Evolutionary conservation across 2,113 vertebrate species (phyloP).

Genomic region (Mirza zaza): DNA sequence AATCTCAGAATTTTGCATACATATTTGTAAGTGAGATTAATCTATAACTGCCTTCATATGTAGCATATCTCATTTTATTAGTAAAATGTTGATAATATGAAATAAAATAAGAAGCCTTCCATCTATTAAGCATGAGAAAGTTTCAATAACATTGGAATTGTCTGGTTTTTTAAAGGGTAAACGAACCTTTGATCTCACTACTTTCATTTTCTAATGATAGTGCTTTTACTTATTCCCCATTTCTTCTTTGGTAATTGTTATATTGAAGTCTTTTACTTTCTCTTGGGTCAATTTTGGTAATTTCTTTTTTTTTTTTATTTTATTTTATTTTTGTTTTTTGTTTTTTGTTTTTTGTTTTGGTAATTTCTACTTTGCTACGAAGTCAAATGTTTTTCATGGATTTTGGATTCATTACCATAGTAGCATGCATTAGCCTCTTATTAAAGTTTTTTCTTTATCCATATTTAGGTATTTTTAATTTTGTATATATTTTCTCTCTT

Average conservation of each 20-base stretch:
- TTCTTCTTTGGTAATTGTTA: background rate
- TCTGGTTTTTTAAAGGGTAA: background rate
- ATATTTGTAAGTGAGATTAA: background rate
- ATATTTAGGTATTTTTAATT: background rate
- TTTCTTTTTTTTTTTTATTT: too few species aligned
- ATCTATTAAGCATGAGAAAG: background rate
- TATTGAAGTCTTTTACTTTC: background rate
- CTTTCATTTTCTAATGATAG: background rate
- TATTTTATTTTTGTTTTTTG: too few species aligned
- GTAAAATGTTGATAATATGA: background rate
- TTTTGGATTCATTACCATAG: background rate
- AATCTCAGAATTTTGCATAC: background rate
- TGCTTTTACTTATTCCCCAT: background rate
- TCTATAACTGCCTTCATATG: background rate
- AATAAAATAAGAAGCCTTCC: background rate
- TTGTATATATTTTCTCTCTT: background rate
- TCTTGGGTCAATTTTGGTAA: background rate
- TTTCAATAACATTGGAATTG: background rate
- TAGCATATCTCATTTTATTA: background rate
- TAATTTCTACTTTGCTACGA: background rate
- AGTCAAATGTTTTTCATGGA: background rate
- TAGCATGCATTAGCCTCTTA: background rate
- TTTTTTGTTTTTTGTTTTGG: too few species aligned
- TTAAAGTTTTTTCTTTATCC: background rate
- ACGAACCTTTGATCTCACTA: background rate